phyloP scores from a whole-genome alignment of 2,888 invertebrate species.

The Augochlorella aurata region DNA sequence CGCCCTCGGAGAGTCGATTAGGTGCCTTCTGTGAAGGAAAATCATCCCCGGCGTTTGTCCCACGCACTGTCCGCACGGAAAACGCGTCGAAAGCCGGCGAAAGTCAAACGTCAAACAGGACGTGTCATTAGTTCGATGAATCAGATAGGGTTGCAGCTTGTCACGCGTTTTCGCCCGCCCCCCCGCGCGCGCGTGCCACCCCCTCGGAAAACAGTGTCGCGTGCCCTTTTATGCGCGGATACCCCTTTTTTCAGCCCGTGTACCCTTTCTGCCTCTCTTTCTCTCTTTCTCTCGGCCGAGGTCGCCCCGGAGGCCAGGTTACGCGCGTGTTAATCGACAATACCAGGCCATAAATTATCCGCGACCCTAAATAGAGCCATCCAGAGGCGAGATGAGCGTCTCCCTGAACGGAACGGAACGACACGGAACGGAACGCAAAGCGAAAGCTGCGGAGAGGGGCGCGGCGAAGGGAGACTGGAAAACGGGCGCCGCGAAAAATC shows the following conservation, averaged over 20 bases:
- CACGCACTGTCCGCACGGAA: constrained; percentile 1
- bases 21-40: not conserved
- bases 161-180: constrained; percentile 58
- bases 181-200: constrained; percentile 63
- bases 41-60: constrained; percentile 28
- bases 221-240: constrained; percentile 77
- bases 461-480: constrained; percentile 34
- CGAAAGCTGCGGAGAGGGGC: constrained; percentile 16
- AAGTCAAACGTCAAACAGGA: constrained; percentile 74
- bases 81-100: constrained; percentile 32
- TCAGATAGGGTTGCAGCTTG: constrained; percentile 77
- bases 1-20: too few species aligned
- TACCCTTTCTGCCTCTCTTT: constrained; percentile 44
- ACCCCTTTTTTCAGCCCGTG: constrained; percentile 72
- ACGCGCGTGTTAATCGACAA: constrained; percentile 81
- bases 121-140: constrained; percentile 80
- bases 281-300: constrained; percentile 47
- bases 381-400: constrained; percentile 50
- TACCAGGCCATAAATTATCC: constrained; percentile 80
- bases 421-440: constrained; percentile 1
- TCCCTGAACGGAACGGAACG: constrained; percentile 11
- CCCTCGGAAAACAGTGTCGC: constrained; percentile 74
- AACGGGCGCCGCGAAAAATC: constrained; percentile 72
- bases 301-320: constrained; percentile 70
- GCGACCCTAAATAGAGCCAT: constrained; percentile 80